Base-by-base conservation (phyloP, 2,888 invertebrate genomes). In the Cecidostiba fungosa region DNA sequence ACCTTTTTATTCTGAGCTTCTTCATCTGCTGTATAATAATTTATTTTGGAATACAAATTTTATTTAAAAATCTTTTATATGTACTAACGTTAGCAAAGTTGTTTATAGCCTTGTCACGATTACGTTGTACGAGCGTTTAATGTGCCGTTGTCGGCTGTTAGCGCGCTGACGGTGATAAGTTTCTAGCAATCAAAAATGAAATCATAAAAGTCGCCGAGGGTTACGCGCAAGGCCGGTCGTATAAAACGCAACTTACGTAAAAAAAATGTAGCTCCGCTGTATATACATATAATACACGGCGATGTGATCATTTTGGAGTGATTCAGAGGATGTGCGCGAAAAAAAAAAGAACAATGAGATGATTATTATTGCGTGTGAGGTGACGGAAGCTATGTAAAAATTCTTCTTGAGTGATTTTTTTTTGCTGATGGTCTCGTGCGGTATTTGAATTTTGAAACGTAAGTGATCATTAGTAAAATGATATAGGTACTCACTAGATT, bases 131-230 rank as follows among this genome's bases (percentile, higher is more conserved):
- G 6, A 16, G 23, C 10, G n/a, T 23, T 23, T 23, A 14, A 6
- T 66, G 5, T 26, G 23, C 8, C 29, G 19, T 59, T 69, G 43
- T 69, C 69, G 19, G 29, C 19, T 69, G 47, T 78, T 43, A 43
- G 19, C 1, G 16, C 29, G 26, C 26, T 62, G 43, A 50, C 32
- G 19, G 69, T 50, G 29, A 69, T 78, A 78, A 78, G 47, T 69
- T 47, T 69, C 14, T 1, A 16, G 19, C 69, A 50, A 78, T 78
- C 78, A 78, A 78, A 47, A 69, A 50, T 32, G 69, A 69, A 78
- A 78, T 78, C 69, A 36, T 78, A n/a, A 23, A 59, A 29, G 39
- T 29, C 16, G 66, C 29, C 14, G n/a, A 50, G 47, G 10, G 1
- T 47, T 32, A 78, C 29, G 32, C 69, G 26, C 69, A 69, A 66